phyloP scores from a whole-genome alignment of 2,888 invertebrate species.

The Cephalotes varians region DNA sequence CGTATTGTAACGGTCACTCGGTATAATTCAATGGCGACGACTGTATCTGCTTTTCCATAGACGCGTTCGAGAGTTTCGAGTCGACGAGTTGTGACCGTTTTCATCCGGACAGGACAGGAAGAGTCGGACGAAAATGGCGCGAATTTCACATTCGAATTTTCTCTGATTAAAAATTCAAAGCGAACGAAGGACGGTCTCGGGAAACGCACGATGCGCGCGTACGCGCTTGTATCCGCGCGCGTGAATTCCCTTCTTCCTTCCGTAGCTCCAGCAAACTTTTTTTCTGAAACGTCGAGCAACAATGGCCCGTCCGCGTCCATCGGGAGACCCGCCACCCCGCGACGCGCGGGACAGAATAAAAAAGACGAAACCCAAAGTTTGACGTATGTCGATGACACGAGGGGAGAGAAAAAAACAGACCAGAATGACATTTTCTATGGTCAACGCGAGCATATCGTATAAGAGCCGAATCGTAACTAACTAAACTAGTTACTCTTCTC shows the following conservation, averaged over 20 bases:
- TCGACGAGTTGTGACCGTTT: conserved; percentile 39
- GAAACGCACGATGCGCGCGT: not conserved
- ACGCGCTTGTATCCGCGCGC: not conserved
- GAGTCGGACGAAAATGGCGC: conserved; percentile 35
- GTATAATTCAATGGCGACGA: conserved; percentile 44
- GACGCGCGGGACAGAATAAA: conserved; percentile 29
- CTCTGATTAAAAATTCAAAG: conserved; percentile 58
- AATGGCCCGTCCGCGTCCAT: conserved; percentile 45
- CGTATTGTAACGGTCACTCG: conserved; percentile 32
- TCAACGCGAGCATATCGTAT: not conserved
- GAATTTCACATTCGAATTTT: conserved; percentile 53
- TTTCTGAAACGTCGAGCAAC: conserved; percentile 42
- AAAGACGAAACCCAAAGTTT: conserved; percentile 28
- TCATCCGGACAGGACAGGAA: conserved; percentile 41
- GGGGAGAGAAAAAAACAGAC: conserved; percentile 12
- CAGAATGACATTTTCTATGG: conserved; percentile 14
- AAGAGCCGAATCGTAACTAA: conserved; percentile 5
- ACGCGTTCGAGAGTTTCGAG: conserved; percentile 34
- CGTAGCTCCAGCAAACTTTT: conserved; percentile 28
- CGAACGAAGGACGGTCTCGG: conserved; percentile 20
- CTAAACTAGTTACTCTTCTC: conserved; percentile 2
- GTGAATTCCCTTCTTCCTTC: conserved; percentile 36
- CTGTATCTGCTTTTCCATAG: conserved; percentile 41
- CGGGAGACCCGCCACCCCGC: conserved; percentile 1
- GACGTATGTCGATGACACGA: conserved; percentile 47